Evolutionary conservation across 2,888 invertebrate genomes (phyloP).

Genomic region (Rotaria macrura): DNA sequence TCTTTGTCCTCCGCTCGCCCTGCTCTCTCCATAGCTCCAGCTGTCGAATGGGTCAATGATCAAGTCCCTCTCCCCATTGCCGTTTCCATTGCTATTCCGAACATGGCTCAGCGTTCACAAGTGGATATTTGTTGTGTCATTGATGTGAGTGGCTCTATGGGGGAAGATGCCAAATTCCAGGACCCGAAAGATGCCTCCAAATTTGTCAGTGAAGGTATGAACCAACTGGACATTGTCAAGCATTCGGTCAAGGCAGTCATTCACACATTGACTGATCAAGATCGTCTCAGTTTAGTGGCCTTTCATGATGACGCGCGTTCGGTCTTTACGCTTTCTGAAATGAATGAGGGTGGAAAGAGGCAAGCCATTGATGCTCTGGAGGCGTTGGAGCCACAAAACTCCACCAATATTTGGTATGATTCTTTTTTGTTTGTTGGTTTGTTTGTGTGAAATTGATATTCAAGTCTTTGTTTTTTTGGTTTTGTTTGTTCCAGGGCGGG

Average conservation of each 20-base stretch:
- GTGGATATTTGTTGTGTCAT: constrained; percentile 1
- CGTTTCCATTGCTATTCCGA: constrained; percentile 1
- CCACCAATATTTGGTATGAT: constrained; percentile 6
- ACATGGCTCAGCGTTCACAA: neutral
- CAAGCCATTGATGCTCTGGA: constrained; percentile 1
- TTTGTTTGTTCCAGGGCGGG: neutral
- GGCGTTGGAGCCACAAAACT: constrained; percentile 6
- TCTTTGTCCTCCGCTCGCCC: neutral
- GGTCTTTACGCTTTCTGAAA: constrained; percentile 1
- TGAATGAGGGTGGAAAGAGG: constrained; percentile 1
- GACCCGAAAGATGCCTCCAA: neutral
- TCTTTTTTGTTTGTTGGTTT: neutral
- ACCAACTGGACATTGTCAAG: constrained; percentile 1
- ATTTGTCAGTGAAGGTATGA: neutral
- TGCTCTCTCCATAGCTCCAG: neutral
- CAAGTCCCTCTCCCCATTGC: neutral
- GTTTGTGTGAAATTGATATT: neutral
- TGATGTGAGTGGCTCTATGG: neutral
- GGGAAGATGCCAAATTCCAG: constrained; percentile 6
- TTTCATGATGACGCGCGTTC: neutral
- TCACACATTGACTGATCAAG: constrained; percentile 6
- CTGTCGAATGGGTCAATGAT: neutral
- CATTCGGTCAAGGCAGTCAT: constrained; percentile 1
- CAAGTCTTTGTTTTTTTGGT: neutral
- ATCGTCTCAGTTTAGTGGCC: constrained; percentile 1